These are phyloP conservation scores for Pangasius mekongensis DNA, from an alignment of 2,797 vertebrate species.

Conservation along the genomic window DNA sequence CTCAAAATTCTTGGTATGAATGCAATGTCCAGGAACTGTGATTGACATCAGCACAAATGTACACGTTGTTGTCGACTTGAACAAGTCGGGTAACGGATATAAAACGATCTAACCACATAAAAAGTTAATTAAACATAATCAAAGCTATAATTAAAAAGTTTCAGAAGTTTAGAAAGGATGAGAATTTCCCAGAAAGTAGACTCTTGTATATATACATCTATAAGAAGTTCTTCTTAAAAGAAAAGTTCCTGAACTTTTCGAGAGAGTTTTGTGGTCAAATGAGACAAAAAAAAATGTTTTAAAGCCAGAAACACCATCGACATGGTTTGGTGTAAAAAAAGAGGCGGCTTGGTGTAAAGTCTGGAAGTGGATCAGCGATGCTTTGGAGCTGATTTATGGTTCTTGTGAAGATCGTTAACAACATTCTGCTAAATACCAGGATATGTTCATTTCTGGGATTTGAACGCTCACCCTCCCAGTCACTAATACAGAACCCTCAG, in stretches of 20 bases:
- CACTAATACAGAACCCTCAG: not conserved
- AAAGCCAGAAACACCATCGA: not conserved
- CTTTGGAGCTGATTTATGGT: not conserved
- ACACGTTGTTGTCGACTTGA: not conserved
- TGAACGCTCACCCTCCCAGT: not conserved
- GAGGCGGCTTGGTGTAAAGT: not conserved
- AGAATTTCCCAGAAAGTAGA: not conserved
- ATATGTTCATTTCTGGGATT: not conserved
- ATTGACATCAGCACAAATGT: not conserved
- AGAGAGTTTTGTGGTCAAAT: not conserved
- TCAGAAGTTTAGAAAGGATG: not conserved
- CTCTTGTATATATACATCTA: not conserved
- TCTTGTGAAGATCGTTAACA: not conserved
- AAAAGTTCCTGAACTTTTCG: not conserved
- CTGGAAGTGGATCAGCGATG: not conserved
- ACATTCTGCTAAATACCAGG: not conserved
- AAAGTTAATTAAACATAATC: not conserved
- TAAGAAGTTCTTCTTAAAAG: not conserved
- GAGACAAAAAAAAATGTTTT: not conserved
- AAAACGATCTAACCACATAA: not conserved
- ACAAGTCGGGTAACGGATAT: not conserved
- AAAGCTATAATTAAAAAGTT: not conserved
- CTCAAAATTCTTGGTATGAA: not conserved
- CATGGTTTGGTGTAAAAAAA: not conserved
- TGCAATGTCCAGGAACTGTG: not conserved